Percentiles rank a stretch among this genome's conserved stretches.
Conservation (phyloP, 1,140 invertebrate species). For the Papilio aristodemus region DNA sequence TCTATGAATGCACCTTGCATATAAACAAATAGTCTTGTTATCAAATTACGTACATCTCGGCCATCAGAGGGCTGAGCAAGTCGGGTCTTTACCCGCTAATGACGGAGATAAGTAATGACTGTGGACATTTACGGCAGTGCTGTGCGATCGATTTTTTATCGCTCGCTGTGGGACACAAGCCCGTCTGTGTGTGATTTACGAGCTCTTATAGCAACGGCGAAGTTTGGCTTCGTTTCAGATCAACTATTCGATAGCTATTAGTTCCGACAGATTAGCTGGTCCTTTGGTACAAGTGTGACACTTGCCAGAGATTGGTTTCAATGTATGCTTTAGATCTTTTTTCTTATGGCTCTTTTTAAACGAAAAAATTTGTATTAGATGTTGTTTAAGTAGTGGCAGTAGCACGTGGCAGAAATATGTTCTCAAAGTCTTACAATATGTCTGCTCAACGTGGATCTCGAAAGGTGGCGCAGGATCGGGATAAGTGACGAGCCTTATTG, state of each 20-base stretch:
- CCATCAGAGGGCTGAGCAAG: slow-evolving; percentile 42
- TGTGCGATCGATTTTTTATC: slow-evolving; percentile 52
- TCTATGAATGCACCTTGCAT: slow-evolving; percentile 26
- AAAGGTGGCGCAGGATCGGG: no score
- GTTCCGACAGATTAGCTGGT: not conserved
- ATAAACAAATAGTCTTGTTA: slow-evolving; percentile 29
- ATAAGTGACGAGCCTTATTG: no score
- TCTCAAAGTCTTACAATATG: no score
- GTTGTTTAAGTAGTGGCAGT: no score
- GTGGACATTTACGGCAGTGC: slow-evolving; percentile 48
- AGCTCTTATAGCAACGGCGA: slow-evolving; percentile 21
- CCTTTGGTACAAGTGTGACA: not conserved
- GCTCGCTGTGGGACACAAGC: slow-evolving; percentile 48
- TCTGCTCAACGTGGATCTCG: no score
- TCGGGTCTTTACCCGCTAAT: slow-evolving; percentile 56
- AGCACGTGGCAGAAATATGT: no score
- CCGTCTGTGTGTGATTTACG: slow-evolving; percentile 48
- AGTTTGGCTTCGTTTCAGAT: slow-evolving; percentile 3
- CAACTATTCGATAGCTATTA: not conserved
- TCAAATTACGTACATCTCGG: slow-evolving; percentile 25
- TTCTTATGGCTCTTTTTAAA: no score
- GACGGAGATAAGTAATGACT: slow-evolving; percentile 64
- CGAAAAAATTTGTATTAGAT: no score
- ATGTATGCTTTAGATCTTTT: no score
- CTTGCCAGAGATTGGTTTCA: not conserved